phyloP scores from a whole-genome alignment of 2,797 vertebrate genomes.

The Staurois parvus region DNA sequence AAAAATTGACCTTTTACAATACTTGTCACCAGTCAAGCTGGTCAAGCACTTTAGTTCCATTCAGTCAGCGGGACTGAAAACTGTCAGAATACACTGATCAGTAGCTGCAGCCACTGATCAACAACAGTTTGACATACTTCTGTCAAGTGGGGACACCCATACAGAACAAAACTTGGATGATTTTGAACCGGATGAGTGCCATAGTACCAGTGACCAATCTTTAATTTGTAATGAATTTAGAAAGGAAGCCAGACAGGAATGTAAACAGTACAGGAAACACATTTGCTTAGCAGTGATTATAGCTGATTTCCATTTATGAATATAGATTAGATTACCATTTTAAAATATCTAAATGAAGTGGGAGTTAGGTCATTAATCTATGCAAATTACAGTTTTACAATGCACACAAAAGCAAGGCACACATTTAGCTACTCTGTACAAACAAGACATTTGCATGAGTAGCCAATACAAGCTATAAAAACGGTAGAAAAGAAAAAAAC shows the following conservation, averaged over 20 bases:
- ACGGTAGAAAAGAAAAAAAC: not conserved
- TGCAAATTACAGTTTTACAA: conserved; percentile 22
- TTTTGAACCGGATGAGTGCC: not conserved
- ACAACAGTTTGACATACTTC: too few relatives aligned
- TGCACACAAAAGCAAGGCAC: conserved; percentile 10
- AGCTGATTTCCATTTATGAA: conserved; percentile 5
- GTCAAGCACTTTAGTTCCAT: too few relatives aligned
- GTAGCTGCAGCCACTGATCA: too few relatives aligned
- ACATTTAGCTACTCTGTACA: conserved; percentile 19
- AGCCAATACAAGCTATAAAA: not conserved
- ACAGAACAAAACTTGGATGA: too few relatives aligned
- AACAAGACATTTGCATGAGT: conserved; percentile 17
- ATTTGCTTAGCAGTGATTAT: conserved; percentile 22
- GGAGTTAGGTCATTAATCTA: conserved; percentile 19
- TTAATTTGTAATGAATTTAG: not conserved
- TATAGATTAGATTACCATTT: conserved; percentile 25
- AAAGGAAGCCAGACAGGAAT: conserved; percentile 2
- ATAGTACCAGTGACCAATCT: not conserved
- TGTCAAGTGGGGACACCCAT: too few relatives aligned
- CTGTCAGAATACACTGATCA: too few relatives aligned
- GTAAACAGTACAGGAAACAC: conserved; percentile 20
- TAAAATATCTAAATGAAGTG: conserved; percentile 11
- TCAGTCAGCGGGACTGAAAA: too few relatives aligned
- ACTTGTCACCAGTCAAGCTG: too few relatives aligned
- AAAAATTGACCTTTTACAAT: too few relatives aligned